Base-by-base conservation (phyloP, 2,888 invertebrate species). In the Trachelus stipa region DNA sequence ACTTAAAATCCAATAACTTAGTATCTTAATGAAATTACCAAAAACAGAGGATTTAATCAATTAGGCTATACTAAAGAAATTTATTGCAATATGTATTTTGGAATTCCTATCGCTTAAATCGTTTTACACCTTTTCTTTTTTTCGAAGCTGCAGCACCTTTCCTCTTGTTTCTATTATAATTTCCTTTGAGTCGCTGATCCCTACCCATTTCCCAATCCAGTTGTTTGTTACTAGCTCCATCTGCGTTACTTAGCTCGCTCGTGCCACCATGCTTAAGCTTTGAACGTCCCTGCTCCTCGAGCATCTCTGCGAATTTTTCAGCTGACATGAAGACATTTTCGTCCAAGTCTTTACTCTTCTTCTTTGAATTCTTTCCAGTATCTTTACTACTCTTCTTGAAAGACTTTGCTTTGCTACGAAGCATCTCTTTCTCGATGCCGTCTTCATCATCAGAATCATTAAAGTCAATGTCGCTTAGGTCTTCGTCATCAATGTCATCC, bases 251-350 rank as follows among this genome's bases (percentile, higher is more conserved):
- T 12, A 96, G 92, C 0, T 94, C 94, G 90, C 95, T 94, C 74
- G 95, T 94, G 31, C 96, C 95, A 33, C 95, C 95, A 75, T 93
- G 93, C 82, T 92, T 92, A 12, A 88, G 81, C 81, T 91, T 91
- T 4, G 94, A 93, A 74, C 94, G 93, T 0, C 96, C 96, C 74
- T 96, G 96, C 80, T 97, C 96, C 91, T 98, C 98, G 76, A 98
- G 92, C 84, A 98, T 93, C 73, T 96, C 95, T 0, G 98, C 95
- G 92, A 98, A 98, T 92, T 98, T 95, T 90, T 97, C 97, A 0
- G 97, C 97, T 0, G 97, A 96, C 3, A 97, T 96, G 92, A 97
- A 97, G 68, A 96, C 85, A 74, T 90, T 90, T n/a, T 85, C 87
- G 73, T 88, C 87, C 23, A 84, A 81, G 33, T 74, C 77, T 68